These are phyloP conservation scores for Ptilonorhynchus violaceus DNA, from an alignment of 2,113 vertebrate genomes.

Conservation along the genomic window DNA sequence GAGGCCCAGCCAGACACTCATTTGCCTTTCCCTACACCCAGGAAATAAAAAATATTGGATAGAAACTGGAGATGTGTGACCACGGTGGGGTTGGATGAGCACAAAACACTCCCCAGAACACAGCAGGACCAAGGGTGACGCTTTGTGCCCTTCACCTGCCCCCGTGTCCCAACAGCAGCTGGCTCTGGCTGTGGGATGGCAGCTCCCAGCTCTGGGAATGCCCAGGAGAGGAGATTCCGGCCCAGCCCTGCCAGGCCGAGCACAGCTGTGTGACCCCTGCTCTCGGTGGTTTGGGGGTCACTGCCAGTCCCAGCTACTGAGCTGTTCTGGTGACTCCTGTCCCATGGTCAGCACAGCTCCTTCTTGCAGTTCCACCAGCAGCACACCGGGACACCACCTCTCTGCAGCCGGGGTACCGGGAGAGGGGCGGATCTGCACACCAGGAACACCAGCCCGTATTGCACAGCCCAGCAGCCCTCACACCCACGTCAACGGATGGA, in stretches of 20 bases:
- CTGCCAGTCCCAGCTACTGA: neutral
- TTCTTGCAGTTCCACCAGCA: neutral
- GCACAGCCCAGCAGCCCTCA: neutral
- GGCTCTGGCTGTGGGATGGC: fast-evolving
- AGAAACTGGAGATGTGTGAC: neutral
- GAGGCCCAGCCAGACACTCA: neutral
- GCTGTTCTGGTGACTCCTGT: neutral
- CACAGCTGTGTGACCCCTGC: neutral
- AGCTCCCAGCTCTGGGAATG: neutral
- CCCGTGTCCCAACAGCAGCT: fast-evolving
- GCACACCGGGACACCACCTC: neutral
- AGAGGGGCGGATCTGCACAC: neutral
- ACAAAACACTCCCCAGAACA: neutral
- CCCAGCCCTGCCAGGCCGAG: neutral
- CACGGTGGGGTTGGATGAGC: fast-evolving
- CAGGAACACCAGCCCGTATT: neutral
- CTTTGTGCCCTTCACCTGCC: neutral
- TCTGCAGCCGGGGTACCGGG: neutral
- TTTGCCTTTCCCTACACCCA: neutral
- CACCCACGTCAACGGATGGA: neutral
- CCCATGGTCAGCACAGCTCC: neutral
- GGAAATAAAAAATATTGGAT: neutral
- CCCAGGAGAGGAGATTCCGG: neutral
- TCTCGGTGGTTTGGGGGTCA: neutral
- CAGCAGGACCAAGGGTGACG: neutral